Evolutionary conservation across 2,888 invertebrate genomes (phyloP), one percentile per base, ranked within the genome.

Genomic region (Eledona agricola): DNA sequence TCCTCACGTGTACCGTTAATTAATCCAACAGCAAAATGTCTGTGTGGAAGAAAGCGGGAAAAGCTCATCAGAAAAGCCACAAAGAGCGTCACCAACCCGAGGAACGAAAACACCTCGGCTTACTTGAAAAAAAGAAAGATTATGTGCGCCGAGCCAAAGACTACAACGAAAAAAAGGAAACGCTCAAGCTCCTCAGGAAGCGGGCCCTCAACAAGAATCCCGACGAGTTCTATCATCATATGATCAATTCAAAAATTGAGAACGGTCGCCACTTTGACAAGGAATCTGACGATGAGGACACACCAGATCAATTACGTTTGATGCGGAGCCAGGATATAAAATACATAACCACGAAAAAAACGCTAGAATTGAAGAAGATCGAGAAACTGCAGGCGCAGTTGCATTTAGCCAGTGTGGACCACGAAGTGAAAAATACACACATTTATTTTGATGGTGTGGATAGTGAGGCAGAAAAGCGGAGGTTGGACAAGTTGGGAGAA

Each of bases 151-250:
- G 95, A 31, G 90, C 93, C 0, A 81, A 81, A 47, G 89, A 94
- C 75, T 88, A 84, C 59, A 88, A 93, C 72, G 83, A 86, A 51
- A 96, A 96, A 71, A 86, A 92, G 46, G 83, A 85, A 49, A 89
- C 91, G 0, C 73, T 99, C 1, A 92, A 91, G 71, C 74, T 89
- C 15, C 76, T 99, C 42, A 85, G 88, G 49, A 89, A 89, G 72
- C 84, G 91, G 51, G 96, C 95, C 0, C 77, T 93, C 11, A 90
- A 96, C 71, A 92, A 88, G 73, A 99, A 99, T 79, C 96, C 96
- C 1, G 97, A 99, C 86, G 99, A 99, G 75, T 99, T 97, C 78
- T 93, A 97, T 75, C 94, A 93, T 78, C 96, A 96, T 72, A 98
- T 98, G 97, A 85, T 95, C 49, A 94, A 93, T 73, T 90, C 95